These are phyloP conservation scores for Rhynchonycteris naso DNA, from an alignment of 2,797 vertebrate species.

Conservation along the genomic window DNA sequence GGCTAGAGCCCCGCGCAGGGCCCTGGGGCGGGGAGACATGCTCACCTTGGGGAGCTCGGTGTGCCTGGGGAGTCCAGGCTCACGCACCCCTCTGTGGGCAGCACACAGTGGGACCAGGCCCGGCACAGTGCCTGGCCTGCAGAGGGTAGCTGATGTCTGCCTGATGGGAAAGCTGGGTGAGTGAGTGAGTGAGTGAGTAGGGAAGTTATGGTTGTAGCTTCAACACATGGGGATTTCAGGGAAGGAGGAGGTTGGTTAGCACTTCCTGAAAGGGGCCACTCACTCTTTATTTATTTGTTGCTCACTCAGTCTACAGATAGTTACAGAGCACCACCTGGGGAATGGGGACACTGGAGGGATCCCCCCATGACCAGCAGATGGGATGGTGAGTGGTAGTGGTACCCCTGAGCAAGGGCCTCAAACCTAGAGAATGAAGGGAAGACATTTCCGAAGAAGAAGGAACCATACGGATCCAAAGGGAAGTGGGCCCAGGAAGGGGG, in stretches of 20 bases:
- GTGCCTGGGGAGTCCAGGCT: neutral
- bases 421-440: neutral
- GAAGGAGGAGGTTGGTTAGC: neutral
- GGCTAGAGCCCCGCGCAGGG: neutral
- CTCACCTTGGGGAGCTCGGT: neutral
- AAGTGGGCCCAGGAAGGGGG: neutral
- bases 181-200: neutral
- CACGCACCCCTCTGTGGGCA: neutral
- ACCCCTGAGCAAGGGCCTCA: neutral
- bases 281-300: neutral
- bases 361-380: neutral
- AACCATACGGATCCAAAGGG: neutral
- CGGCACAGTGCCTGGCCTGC: neutral
- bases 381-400: neutral
- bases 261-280: neutral
- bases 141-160: neutral
- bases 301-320: neutral
- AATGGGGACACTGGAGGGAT: neutral
- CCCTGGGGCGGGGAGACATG: neutral
- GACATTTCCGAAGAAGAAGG: neutral
- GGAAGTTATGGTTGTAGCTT: neutral
- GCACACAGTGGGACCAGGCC: neutral
- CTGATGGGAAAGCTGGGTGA: neutral
- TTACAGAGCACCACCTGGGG: neutral
- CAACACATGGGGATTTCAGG: neutral